Conservation (phyloP, 1,140 invertebrate genomes). For the Listronotus bonariensis region DNA sequence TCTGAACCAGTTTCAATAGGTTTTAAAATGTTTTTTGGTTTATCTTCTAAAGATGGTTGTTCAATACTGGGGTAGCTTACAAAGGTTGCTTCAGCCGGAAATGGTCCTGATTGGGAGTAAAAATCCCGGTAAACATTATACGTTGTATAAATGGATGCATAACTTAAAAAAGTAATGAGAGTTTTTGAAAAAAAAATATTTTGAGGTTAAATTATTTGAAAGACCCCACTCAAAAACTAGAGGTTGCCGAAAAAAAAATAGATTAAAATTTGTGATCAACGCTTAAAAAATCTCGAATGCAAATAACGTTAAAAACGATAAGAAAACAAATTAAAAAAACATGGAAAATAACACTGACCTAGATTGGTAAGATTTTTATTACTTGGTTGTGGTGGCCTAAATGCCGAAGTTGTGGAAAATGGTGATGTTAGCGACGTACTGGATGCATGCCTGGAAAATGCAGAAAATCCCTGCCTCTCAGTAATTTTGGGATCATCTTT, state of each 20-base stretch:
- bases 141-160: no score
- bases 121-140: no score
- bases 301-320: no score
- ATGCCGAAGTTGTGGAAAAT: constrained; percentile 73
- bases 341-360: constrained; percentile 12
- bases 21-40: constrained; percentile 49
- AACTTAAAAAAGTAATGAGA: no score
- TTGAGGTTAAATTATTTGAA: no score
- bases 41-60: constrained; percentile 56
- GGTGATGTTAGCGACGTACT: constrained; percentile 56
- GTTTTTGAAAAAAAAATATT: no score
- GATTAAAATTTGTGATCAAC: no score
- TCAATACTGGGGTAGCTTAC: constrained; percentile 62
- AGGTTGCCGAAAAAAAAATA: no score
- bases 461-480: constrained; percentile 46
- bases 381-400: constrained; percentile 67
- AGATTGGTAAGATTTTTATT: constrained; percentile 49
- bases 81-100: constrained; percentile 66
- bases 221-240: no score
- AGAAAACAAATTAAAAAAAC: no score
- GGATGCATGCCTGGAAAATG: constrained; percentile 52
- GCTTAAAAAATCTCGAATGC: no score
- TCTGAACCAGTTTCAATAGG: constrained; percentile 34
- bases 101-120: constrained; percentile 60
- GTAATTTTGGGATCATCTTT: constrained; percentile 55